Evolutionary conservation across 2,113 vertebrate species (phyloP), one percentile per base, ranked within the genome.

Genomic region (Percina caprodes): DNA sequence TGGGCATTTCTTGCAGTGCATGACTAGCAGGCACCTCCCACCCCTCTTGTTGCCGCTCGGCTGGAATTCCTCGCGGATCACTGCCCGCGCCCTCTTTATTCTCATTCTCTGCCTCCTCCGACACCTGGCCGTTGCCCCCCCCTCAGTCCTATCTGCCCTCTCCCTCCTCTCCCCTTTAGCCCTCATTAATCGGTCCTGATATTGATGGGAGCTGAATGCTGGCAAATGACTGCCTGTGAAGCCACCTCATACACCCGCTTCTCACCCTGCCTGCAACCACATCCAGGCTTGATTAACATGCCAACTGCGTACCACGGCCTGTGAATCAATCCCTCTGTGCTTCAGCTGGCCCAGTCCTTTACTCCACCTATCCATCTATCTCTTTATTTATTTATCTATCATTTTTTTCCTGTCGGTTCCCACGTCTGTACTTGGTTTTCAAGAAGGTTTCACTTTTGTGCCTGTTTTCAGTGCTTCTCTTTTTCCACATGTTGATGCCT

Each of bases 161-260:
- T 79, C 86, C 70, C 80, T 60, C 54, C 78, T 80, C 78, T 69
- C 89, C 77, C 72, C 73, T 88, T 83, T 54, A 68, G 74, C 68
- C 85, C 93, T 95, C 95, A 95, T 95, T 95, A 96, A 95, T 95
- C 90, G 88, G 58, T 26, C 86, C 93, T 95, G 94, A 95, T 95
- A 95, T 95, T 95, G 94, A 95, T 95, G 94, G 91, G 91, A 95
- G 90, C 78, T 95, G 94, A 95, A 94, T 88, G 88, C 89, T 90
- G 92, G 93, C 90, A 90, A 93, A 94, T 94, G 90, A 87, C 90
- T 85, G 90, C 87, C 84, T 83, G 79, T 86, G 86, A 93, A 93
- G 91, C 69, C 81, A 55, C 85, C 85, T 87, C 84, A n/a, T 58
- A 55, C 87, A 74, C 81, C 86, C 83, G 67, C 90, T 84, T 89